Evolutionary conservation across 2,888 invertebrate species (phyloP), one percentile per base, ranked within the genome.

Genomic region (Villa cingulata): DNA sequence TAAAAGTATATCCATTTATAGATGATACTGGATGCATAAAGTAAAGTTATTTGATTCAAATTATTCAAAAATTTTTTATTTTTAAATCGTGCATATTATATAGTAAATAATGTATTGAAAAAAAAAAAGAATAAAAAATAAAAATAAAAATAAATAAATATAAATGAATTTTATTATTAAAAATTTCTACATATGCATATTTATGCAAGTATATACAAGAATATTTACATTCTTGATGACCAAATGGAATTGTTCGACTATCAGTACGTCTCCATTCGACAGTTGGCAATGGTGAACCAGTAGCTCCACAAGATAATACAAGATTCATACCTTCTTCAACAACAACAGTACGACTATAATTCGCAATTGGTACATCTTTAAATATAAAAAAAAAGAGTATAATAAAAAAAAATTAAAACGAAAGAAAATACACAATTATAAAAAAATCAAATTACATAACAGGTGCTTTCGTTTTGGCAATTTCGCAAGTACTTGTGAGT

Each of bases 311-410:
- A 55, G 80, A 78, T 59, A 92, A 72, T n/a, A 85, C 77, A 41
- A 91, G 75, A 43, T 87, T 83, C 50, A 84, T 83, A 0, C 84
- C 82, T 68, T 91, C 91, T 32, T 79, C 75, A 2, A 88, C 85
- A 46, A 85, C 76, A 43, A 87, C 76, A 10, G 81, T 74, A 18
- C 75, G 72, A 45, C 48, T 50, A 48, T 62, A 61, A 50, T 61
- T 58, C 48, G 63, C 61, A 6, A 58, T 52, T 50, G 56, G 73
- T 6, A 59, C 43, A 50, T 67, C 68, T 63, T 49, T 10, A 17
- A 37, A 46, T 39, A 29, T 27, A 29, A 41, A 37, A 45, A 32
- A 40, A 40, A 9, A n/a, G 23, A 23, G 3, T 32, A 32, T 12
- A 32, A 32, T 32, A 32, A 32, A 32, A 12, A 4, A 32, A 32